Evolutionary conservation across 1,140 invertebrate species (phyloP), one percentile per base, ranked within the genome.

Genomic region (Meloidogyne floridensis): DNA sequence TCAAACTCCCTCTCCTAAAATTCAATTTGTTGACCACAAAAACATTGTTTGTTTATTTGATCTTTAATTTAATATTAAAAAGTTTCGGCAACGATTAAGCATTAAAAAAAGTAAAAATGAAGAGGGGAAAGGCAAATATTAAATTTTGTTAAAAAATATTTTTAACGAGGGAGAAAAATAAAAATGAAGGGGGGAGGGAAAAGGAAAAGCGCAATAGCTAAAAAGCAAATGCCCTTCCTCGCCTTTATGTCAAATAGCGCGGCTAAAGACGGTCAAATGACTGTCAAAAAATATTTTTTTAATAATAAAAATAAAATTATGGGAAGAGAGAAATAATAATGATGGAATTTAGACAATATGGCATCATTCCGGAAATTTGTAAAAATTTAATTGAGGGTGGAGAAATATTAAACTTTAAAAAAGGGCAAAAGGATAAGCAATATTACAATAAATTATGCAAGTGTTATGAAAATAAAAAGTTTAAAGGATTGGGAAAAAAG

Each of bases 11-110:
- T 59, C 56, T n/a, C 11, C 54, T 15, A 59, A 15, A 59, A 59
- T 59, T 59, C 15, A 59, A 59, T 59, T 59, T 59, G 56, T 59
- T 65, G 59, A 65, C 59, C 59, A 65, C 59, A 65, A 65, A n/a
- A 65, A 65, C 5, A 65, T 15, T 59, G 15, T 59, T 59, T 59
- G 56, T 65, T 65, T 65, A 8, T 65, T 65, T 65, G 59, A 65
- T 65, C 59, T 65, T 65, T 65, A 65, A 65, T 65, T 65, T 65
- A 65, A 65, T 65, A 47, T 47, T 47, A 47, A 47, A 65, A 59
- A n/a, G 13, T n/a, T 65, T 65, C 6, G 59, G 59, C 59, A n/a
- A 65, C 59, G n/a, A 65, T 65, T 65, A 65, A 65, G 59, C 59
- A 65, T 65, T 65, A 65, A 65, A 65, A 18, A 54, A 54, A 10